Conservation (phyloP, 2,888 invertebrate genomes). For the Drepana falcataria region DNA sequence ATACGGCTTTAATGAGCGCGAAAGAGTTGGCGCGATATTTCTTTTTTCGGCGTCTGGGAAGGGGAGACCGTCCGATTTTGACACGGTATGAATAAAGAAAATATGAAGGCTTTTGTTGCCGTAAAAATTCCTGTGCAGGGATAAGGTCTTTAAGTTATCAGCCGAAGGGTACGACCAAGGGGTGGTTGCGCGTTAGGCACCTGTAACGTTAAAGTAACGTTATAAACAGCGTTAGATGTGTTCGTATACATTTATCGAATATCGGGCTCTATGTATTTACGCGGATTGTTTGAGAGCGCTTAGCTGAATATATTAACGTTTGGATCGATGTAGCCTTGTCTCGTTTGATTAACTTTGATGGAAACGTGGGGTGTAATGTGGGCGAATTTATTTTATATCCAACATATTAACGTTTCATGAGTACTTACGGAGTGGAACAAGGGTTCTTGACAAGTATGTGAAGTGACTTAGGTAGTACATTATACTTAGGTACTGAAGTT, state of each 20-base stretch:
- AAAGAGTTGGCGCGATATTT: conserved; percentile 66
- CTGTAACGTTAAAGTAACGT: conserved; percentile 23
- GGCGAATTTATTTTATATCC: background rate
- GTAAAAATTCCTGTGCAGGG: conserved; percentile 77
- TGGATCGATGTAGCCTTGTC: conserved; percentile 35
- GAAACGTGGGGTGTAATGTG: conserved; percentile 16
- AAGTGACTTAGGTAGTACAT: no score
- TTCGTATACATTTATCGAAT: conserved; percentile 44
- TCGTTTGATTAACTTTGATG: conserved; percentile 37
- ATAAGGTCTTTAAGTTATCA: conserved; percentile 78
- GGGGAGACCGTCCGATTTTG: conserved; percentile 65
- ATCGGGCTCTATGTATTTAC: conserved; percentile 48
- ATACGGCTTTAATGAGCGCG: conserved; percentile 50
- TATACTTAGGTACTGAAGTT: no score
- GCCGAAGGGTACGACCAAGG: conserved; percentile 46
- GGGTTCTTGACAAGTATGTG: no score
- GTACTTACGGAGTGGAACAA: background rate
- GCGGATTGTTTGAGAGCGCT: conserved; percentile 59
- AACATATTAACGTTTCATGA: background rate
- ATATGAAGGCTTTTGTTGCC: conserved; percentile 77
- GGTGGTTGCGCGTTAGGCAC: conserved; percentile 28
- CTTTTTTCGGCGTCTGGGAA: conserved; percentile 54
- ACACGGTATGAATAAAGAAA: conserved; percentile 77
- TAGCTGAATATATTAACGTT: conserved; percentile 66
- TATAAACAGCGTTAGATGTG: conserved; percentile 32